Conservation (phyloP, 2,888 invertebrate species). For the Cabera pusaria region DNA sequence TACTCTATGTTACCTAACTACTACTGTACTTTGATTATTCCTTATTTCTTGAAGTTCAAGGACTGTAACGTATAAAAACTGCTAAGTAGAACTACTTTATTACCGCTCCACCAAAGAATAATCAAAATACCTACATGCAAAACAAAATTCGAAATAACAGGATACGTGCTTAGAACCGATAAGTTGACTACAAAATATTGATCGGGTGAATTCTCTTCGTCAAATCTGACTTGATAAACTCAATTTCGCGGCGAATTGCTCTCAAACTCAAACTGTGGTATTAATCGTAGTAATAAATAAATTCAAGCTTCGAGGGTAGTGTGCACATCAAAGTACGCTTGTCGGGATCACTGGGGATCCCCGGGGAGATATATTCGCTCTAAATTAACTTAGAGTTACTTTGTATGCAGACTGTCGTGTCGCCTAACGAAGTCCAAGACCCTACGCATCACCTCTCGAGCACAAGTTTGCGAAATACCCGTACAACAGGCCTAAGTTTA, state of each 20-base stretch:
- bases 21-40: no score
- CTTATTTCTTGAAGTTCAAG: no score
- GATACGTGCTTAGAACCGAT: conserved; percentile 28
- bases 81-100: no score
- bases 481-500: no score
- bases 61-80: no score
- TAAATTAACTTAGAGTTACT: conserved; percentile 78
- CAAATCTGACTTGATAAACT: conserved; percentile 24
- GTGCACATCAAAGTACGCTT: conserved; percentile 62
- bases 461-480: conserved; percentile 52
- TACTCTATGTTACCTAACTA: no score
- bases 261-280: conserved; percentile 30
- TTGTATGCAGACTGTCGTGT: conserved; percentile 74
- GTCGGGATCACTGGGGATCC: conserved; percentile 57
- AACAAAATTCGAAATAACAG: conserved; percentile 17
- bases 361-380: conserved; percentile 57
- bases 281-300: conserved; percentile 44
- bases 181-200: conserved; percentile 24
- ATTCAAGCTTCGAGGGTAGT: conserved; percentile 50
- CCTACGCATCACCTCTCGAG: conserved; percentile 43
- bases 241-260: conserved; percentile 30
- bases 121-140: conserved; percentile 13
- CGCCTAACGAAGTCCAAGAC: conserved; percentile 70
- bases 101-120: conserved; percentile 9
- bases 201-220: conserved; percentile 20